Percentiles rank a stretch among this genome's conserved stretches.
These are phyloP conservation scores for Ricordea florida DNA, from an alignment of 92 coral and sea anemone genomes.

Conservation along the genomic window DNA sequence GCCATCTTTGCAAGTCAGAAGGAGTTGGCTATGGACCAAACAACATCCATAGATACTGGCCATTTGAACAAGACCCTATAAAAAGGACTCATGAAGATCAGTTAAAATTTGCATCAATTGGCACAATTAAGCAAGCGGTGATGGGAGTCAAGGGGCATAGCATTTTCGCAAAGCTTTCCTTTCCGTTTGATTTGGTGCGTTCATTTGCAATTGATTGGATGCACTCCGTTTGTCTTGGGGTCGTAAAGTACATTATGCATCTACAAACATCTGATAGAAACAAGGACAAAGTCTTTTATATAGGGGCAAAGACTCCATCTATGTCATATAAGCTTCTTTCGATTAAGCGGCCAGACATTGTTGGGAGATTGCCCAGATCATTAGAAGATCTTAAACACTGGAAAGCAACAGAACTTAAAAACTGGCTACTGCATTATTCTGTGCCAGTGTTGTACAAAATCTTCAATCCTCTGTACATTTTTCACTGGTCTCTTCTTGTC, in stretches of 20 bases:
- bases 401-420: too few relatives aligned
- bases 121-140: constrained; percentile 27
- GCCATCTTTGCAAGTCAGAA: constrained; percentile 52
- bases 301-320: constrained; percentile 5
- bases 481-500: too few relatives aligned
- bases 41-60: constrained; percentile 54
- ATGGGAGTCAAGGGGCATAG: constrained; percentile 57
- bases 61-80: constrained; percentile 14
- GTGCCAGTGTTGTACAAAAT: too few relatives aligned
- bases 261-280: constrained; percentile 7
- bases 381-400: constrained; percentile 25
- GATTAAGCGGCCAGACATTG: constrained; percentile 64
- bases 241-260: constrained; percentile 51
- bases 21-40: constrained; percentile 60
- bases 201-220: constrained; percentile 71
- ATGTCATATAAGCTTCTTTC: constrained; percentile 23
- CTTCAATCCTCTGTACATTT: too few relatives aligned
- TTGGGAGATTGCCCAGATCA: constrained; percentile 44
- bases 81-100: constrained; percentile 53
- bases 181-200: constrained; percentile 49
- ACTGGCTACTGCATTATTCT: too few relatives aligned
- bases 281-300: constrained; percentile 11
- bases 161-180: constrained; percentile 38
- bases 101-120: constrained; percentile 30
- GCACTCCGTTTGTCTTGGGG: constrained; percentile 62